Percentiles rank a stretch among this genome's conserved stretches.
phyloP scores from a whole-genome alignment of 2,113 vertebrate species.

The Campylomormyrus tamandua region DNA sequence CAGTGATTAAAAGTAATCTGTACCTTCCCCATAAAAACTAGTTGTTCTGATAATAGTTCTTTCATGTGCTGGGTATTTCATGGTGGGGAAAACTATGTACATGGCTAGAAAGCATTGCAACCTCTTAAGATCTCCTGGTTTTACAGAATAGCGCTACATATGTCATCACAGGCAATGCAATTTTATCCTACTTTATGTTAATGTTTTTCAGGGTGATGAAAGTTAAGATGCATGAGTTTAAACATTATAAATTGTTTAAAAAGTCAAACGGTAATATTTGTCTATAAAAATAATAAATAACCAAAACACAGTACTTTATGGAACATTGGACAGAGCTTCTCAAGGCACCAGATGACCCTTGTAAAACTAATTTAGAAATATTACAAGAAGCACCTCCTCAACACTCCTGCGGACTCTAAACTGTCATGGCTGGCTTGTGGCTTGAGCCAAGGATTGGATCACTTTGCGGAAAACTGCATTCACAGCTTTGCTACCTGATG shows the following conservation, averaged over 20 bases:
- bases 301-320: neutral
- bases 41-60: neutral
- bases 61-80: neutral
- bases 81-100: neutral
- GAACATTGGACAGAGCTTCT: neutral
- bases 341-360: neutral
- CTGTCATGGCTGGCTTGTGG: neutral
- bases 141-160: neutral
- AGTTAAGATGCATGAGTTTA: neutral
- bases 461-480: neutral
- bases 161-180: neutral
- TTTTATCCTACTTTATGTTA: neutral
- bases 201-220: neutral
- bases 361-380: slow-evolving; percentile 26
- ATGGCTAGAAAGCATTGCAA: neutral
- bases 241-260: neutral
- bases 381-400: slow-evolving; percentile 6
- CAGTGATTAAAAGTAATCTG: neutral
- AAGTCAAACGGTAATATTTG: neutral
- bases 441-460: neutral
- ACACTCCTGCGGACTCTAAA: neutral
- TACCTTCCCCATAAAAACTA: neutral
- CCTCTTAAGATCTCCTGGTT: neutral
- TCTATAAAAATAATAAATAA: neutral
- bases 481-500: neutral